Percentiles rank a stretch among this genome's conserved stretches.
Conservation (phyloP, 2,797 vertebrate genomes). For the Gymnoscopelus braueri region DNA sequence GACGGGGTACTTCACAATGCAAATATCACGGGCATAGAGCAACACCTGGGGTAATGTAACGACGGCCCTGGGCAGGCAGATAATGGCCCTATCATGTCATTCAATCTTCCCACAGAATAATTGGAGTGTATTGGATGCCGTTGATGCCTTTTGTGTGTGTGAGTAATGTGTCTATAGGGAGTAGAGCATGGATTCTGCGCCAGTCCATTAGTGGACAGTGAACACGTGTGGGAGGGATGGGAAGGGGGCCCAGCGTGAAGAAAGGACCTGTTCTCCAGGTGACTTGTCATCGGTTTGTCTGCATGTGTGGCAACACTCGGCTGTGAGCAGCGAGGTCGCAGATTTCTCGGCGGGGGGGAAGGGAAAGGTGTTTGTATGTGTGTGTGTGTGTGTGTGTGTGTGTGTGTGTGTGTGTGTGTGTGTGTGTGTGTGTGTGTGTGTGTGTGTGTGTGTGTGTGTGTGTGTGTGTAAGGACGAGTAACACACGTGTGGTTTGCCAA, state of each 20-base stretch:
- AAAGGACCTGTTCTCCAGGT: not conserved
- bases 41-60: slow-evolving; percentile 13
- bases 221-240: slow-evolving; percentile 13
- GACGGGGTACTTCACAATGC: not conserved
- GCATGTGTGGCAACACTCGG: slow-evolving; percentile 12
- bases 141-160: slow-evolving; percentile 30
- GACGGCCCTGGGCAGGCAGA: slow-evolving; percentile 11
- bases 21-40: slow-evolving; percentile 2
- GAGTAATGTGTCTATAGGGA: slow-evolving; percentile 8
- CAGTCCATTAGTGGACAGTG: slow-evolving; percentile 49
- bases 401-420: slow-evolving; percentile 1
- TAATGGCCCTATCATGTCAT: slow-evolving; percentile 31
- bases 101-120: slow-evolving; percentile 36
- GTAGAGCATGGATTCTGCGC: slow-evolving; percentile 25
- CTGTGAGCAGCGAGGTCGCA: slow-evolving; percentile 36
- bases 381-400: too few relatives aligned
- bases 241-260: not conserved
- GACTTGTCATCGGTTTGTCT: slow-evolving; percentile 21
- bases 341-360: not conserved
- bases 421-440: not conserved
- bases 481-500: too few relatives aligned
- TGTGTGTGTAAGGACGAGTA: not conserved
- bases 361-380: not conserved
- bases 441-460: not conserved
- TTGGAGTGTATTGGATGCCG: slow-evolving; percentile 3